Evolutionary conservation across 2,113 vertebrate genomes (phyloP), one percentile per base, ranked within the genome.

Genomic region (Scartelaos histophorus): DNA sequence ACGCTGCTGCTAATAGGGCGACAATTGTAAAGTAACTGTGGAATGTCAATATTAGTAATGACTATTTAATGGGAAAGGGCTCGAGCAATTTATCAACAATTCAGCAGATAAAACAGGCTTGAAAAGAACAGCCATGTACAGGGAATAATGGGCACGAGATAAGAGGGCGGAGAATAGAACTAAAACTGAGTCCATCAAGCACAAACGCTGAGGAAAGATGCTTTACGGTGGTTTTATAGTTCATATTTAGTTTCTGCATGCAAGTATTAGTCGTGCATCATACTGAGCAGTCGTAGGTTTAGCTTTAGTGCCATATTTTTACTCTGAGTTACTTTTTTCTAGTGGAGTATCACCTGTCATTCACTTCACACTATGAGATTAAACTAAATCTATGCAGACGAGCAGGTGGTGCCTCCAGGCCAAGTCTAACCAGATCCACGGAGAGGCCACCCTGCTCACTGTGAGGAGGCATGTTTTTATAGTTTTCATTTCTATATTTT

Each of bases 41-140:
- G 62, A 57, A 56, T 10, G 5, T 60, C 66, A 74, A 46, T 69
- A 54, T 19, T 34, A 12, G n/a, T 77, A 74, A 79, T 71, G 69
- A 67, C 24, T 54, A 29, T 24, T 60, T 71, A 76, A 62, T 71
- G 25, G 53, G 60, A 53, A 51, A 16, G 11, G 56, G 19, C 5
- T 47, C 1, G 21, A 45, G 21, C 22, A 51, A 71, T 73, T 76
- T 21, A 67, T 68, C 62, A 66, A 25, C 46, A 46, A 46, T 34
- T 68, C 9, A 49, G 43, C 10, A 10, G 15, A 45, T 58, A 24
- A 76, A 79, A 46, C 35, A 51, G 38, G 43, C 43, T 43, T 58
- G 34, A 66, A 66, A 66, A 43, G 43, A 45, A 43, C 7, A 38
- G 29, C 17, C 34, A 64, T 64, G 34, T 38, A n/a, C 25, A 34